Base-by-base conservation (phyloP, 2,888 invertebrate species). In the Heliconius ethilla region DNA sequence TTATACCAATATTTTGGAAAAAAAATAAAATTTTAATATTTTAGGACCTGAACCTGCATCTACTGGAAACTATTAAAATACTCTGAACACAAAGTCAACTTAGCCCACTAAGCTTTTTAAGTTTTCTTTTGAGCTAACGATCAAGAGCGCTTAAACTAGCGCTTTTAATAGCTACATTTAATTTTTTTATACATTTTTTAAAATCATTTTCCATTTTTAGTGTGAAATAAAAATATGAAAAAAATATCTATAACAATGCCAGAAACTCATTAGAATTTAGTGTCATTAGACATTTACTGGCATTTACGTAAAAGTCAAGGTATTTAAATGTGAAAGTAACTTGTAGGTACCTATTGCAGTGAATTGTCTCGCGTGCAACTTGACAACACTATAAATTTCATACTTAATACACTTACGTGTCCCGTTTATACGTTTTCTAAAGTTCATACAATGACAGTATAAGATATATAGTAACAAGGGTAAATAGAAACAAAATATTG, bases 381-480 rank as follows among this genome's bases (percentile, higher is more conserved):
- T 77, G 74, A 79, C 70, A 80, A 76, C 69, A 76, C 82, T 67
- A 83, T 82, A 82, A 83, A 81, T 82, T 82, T 77, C 69, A 75
- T 82, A 83, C 79, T 83, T 83, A 82, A 82, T 82, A 80, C 74
- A 79, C 78, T 78, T 80, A 82, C 82, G 82, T 82, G 81, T 75
- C 70, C 75, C 74, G 76, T 78, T 82, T 82, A 78, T 79, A 75
- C 77, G 73, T 74, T 81, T 75, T 77, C 69, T 78, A 80, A 76
- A 79, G 80, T 79, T 79, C 70, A 76, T 40, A 72, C 75, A 67
- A 75, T 62, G 67, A 78, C 76, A 67, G 55, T 65, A 67, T 75
- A 70, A 76, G 62, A 40, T 75, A 80, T 75, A 76, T 78, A 78
- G 78, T 79, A 40, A 74, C 37, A 63, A 37, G 33, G 73, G 62